A percentile compares a stretch with the other conserved stretches of the same genome.
These are phyloP conservation scores for Silvanus unidentatus DNA, from an alignment of 2,888 invertebrate species.

Conservation along the genomic window DNA sequence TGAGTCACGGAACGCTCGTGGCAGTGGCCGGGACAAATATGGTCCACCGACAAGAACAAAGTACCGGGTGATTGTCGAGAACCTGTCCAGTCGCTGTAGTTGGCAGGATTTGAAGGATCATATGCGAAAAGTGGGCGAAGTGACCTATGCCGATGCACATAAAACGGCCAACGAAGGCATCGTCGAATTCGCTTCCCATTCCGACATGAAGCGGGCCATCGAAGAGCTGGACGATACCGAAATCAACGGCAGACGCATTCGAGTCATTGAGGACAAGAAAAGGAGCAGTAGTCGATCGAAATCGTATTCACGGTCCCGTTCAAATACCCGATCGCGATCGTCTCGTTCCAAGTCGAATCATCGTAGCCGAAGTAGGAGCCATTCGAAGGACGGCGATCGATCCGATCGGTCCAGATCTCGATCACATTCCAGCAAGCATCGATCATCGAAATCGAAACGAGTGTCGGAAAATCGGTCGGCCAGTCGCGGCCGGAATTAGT, in stretches of 20 bases:
- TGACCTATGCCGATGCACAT: constrained; percentile 94
- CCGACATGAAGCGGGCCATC: constrained; percentile 89
- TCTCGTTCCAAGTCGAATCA: neutral
- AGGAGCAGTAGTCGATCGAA: constrained; percentile 49
- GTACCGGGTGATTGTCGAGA: constrained; percentile 94
- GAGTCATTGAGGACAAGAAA: constrained; percentile 78
- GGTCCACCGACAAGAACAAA: constrained; percentile 97
- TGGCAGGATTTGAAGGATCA: constrained; percentile 99
- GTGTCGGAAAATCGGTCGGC: constrained; percentile 19
- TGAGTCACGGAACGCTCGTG: constrained; percentile 5
- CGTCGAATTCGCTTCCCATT: constrained; percentile 88
- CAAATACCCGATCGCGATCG: constrained; percentile 18
- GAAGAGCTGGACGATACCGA: constrained; percentile 93
- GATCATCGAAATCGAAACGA: constrained; percentile 8
- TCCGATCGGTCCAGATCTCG: constrained; percentile 16
- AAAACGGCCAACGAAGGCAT: constrained; percentile 61
- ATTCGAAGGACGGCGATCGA: constrained; percentile 6
- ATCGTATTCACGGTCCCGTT: constrained; percentile 18
- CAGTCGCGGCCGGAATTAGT: constrained; percentile 14
- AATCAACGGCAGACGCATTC: constrained; percentile 85
- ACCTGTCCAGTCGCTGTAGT: constrained; percentile 95
- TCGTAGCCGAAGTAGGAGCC: constrained; percentile 10
- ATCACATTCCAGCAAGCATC: constrained; percentile 26
- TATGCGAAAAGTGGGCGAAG: constrained; percentile 96
- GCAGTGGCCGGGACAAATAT: constrained; percentile 61